phyloP scores from a whole-genome alignment of 2,888 invertebrate genomes.

The Trachelus troglodyta region DNA sequence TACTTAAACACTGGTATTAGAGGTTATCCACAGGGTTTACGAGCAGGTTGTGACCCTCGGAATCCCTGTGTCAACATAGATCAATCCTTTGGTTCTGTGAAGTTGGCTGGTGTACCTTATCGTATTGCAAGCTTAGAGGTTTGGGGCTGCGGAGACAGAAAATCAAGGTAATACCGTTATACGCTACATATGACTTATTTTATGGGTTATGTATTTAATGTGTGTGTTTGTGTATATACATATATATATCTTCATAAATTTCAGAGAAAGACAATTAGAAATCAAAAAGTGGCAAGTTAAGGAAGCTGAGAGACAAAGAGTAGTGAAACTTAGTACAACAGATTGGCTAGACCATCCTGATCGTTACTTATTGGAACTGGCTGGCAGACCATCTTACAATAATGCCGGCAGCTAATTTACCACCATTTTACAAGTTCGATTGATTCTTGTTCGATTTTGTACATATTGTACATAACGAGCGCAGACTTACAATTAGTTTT shows the following conservation, averaged over 20 bases:
- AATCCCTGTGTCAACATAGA: conserved; percentile 80
- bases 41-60: conserved; percentile 84
- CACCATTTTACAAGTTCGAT: not conserved
- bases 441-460: conserved; percentile 15
- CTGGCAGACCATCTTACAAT: conserved; percentile 85
- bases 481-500: not conserved
- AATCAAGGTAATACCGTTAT: conserved; percentile 66
- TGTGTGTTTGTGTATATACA: too few species aligned
- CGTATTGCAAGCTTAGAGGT: conserved; percentile 71
- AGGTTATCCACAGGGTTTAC: conserved; percentile 86
- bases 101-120: conserved; percentile 66
- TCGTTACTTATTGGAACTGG: conserved; percentile 88
- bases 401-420: conserved; percentile 71
- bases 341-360: conserved; percentile 98
- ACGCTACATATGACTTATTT: not conserved
- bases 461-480: conserved; percentile 22
- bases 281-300: conserved; percentile 92
- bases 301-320: conserved; percentile 87
- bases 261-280: conserved; percentile 84
- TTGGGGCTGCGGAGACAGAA: conserved; percentile 86
- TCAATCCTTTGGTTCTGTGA: conserved; percentile 62
- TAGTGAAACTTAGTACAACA: conserved; percentile 86
- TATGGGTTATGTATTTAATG: not conserved
- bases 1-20: conserved; percentile 87
- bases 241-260: conserved; percentile 27